A percentile compares a stretch with the other conserved stretches of the same genome.
Evolutionary conservation across 2,113 vertebrate genomes (phyloP).

Genomic region (Cairina moschata): DNA sequence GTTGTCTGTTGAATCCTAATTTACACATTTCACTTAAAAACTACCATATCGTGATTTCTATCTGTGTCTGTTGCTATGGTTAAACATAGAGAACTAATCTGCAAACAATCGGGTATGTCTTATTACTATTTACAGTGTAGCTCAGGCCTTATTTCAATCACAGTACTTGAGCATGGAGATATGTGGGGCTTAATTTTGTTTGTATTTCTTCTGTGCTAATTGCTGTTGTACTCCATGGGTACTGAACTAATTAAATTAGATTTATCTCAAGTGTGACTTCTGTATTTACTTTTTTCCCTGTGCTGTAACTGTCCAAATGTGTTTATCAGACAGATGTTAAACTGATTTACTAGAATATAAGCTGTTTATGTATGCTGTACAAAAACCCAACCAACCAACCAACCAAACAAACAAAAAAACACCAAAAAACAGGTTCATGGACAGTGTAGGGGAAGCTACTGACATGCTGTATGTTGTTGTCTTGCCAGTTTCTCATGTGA

Average conservation of each 20-base stretch:
- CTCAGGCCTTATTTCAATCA: background rate
- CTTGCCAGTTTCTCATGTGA: background rate
- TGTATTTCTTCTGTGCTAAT: background rate
- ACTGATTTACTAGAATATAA: background rate
- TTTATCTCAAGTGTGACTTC: background rate
- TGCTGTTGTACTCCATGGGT: background rate
- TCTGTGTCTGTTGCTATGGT: background rate
- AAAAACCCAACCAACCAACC: background rate
- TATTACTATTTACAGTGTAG: background rate
- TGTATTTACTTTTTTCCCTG: background rate
- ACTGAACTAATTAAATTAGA: background rate
- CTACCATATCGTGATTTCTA: background rate
- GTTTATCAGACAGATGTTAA: background rate
- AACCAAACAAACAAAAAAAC: no score
- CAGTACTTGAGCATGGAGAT: background rate
- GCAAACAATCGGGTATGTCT: background rate
- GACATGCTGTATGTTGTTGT: background rate
- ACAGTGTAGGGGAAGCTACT: background rate
- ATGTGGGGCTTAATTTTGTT: background rate
- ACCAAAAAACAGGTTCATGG: background rate
- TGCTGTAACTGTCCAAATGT: background rate
- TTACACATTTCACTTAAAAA: background rate
- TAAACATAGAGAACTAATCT: accelerated
- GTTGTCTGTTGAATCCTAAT: background rate
- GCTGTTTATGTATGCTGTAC: background rate